Percentiles rank a stretch among this genome's conserved stretches.
phyloP scores from a whole-genome alignment of 2,888 invertebrate genomes.

The Pyrocoelia pectoralis region DNA sequence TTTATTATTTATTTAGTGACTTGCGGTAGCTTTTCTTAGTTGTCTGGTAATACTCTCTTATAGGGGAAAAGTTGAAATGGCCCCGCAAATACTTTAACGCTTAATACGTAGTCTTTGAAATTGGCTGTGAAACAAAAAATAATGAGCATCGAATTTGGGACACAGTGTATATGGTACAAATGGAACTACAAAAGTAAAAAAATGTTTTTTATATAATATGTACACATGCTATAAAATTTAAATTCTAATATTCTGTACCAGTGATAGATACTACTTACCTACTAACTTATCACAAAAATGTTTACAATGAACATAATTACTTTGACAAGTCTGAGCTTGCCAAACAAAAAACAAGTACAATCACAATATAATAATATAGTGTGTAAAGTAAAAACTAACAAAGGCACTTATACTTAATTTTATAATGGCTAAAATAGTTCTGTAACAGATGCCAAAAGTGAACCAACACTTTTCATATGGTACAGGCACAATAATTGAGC shows the following conservation, averaged over 20 bases:
- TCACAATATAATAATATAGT: constrained; percentile 6
- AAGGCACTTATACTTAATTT: constrained; percentile 22
- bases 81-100: too few relatives aligned
- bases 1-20: too few relatives aligned
- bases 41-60: too few relatives aligned
- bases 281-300: not conserved
- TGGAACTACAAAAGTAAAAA: too few relatives aligned
- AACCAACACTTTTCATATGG: too few relatives aligned
- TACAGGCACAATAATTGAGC: not conserved
- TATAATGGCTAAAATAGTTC: constrained; percentile 15
- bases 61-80: too few relatives aligned
- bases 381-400: not conserved
- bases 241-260: not conserved
- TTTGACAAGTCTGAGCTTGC: not conserved
- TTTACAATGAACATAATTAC: not conserved
- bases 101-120: too few relatives aligned
- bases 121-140: too few relatives aligned
- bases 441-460: not conserved
- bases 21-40: too few relatives aligned
- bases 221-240: not conserved
- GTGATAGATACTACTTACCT: not conserved
- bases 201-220: too few relatives aligned
- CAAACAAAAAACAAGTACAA: not conserved
- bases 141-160: too few relatives aligned
- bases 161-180: too few relatives aligned